Conservation (phyloP, 1,140 invertebrate genomes). For the Drosophila carrolli region DNA sequence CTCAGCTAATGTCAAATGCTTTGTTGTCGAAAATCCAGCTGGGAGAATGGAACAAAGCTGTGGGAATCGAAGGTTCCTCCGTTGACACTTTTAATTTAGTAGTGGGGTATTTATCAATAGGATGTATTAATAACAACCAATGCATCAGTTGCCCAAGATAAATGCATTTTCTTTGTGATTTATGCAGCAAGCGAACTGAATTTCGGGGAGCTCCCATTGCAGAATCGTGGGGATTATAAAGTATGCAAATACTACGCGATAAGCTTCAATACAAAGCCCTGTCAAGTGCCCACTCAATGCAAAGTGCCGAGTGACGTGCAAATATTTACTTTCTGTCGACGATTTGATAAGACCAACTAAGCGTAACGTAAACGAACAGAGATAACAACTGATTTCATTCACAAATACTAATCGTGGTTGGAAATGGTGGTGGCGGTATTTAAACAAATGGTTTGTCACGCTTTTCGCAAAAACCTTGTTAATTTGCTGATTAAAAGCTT, state of each 20-base stretch:
- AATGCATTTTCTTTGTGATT: conserved; percentile 44
- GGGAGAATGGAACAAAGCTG: conserved; percentile 1
- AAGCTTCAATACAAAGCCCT: conserved; percentile 8
- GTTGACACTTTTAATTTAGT: conserved; percentile 70
- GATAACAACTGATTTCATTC: conserved; percentile 58
- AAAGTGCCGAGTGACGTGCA: conserved; percentile 43
- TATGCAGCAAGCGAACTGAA: conserved; percentile 12
- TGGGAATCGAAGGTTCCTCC: conserved; percentile 9
- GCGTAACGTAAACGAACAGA: conserved; percentile 14
- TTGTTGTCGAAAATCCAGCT: conserved; percentile 56
- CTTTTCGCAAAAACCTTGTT: not conserved
- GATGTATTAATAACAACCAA: conserved; percentile 51
- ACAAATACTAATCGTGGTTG: conserved; percentile 11
- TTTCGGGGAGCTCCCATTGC: conserved; percentile 1
- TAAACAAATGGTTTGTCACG: conserved; percentile 13
- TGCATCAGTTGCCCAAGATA: conserved; percentile 31
- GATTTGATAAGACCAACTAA: conserved; percentile 39
- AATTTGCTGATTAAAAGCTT: conserved; percentile 1
- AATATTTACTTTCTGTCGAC: conserved; percentile 57
- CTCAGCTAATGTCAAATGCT: conserved; percentile 76
- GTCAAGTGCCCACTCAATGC: conserved; percentile 28
- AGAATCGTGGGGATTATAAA: conserved; percentile 18
- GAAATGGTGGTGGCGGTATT: not conserved
- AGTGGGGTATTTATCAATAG: conserved; percentile 65
- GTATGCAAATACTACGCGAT: conserved; percentile 10